Conservation (phyloP, 2,113 vertebrate species). For the Brachirus orientalis region DNA sequence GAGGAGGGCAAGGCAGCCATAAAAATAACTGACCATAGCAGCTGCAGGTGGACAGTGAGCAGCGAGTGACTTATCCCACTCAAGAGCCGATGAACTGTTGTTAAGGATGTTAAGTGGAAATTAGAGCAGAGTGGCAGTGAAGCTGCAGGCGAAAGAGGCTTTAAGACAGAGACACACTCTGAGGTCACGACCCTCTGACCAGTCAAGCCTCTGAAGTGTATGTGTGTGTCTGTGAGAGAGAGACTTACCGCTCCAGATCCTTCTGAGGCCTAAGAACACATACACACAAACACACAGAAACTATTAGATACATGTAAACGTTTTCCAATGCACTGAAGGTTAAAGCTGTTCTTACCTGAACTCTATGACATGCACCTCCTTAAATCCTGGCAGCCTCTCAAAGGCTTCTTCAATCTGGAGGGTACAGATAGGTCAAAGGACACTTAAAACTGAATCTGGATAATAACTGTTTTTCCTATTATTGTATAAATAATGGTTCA, state of each 20-base stretch:
- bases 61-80: constrained; percentile 51
- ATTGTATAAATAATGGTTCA: too few relatives aligned
- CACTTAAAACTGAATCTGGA: too few relatives aligned
- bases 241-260: constrained; percentile 82
- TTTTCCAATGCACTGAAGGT: not conserved
- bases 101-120: constrained; percentile 55
- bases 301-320: not conserved
- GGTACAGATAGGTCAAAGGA: not conserved
- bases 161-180: not conserved
- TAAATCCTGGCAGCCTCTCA: constrained; percentile 88
- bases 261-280: constrained; percentile 78
- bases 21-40: not conserved
- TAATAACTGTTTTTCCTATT: too few relatives aligned
- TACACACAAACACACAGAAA: not conserved
- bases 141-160: constrained; percentile 19
- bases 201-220: not conserved
- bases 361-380: constrained; percentile 83
- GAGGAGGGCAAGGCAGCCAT: too few relatives aligned
- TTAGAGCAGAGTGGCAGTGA: constrained; percentile 23
- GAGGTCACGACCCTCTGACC: not conserved
- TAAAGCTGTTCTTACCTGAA: constrained; percentile 84
- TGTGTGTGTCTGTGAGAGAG: not conserved
- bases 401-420: constrained; percentile 87
- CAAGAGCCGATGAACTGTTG: constrained; percentile 43
- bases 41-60: constrained; percentile 45